Evolutionary conservation across 1,140 invertebrate species (phyloP).

Genomic region (Drosophila carrolli): DNA sequence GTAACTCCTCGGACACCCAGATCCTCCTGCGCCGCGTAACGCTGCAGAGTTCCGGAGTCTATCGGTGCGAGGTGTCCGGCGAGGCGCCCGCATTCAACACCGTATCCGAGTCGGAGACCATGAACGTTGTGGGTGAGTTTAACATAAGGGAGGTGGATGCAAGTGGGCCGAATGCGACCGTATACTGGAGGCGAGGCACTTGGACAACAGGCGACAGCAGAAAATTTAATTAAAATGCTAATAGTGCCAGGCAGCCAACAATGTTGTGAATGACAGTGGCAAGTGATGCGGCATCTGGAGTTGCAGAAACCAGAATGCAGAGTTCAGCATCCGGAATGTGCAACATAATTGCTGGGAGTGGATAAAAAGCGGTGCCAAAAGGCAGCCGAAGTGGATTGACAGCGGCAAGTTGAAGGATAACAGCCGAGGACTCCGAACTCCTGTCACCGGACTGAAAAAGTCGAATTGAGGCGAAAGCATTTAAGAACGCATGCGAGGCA

Average conservation of each 20-base stretch:
- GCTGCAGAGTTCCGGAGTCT: constrained; percentile 89
- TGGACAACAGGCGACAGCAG: constrained; percentile 53
- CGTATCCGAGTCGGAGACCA: constrained; percentile 90
- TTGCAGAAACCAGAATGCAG: constrained; percentile 27
- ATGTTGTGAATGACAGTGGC: constrained; percentile 66
- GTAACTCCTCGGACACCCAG: constrained; percentile 88
- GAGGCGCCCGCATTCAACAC: constrained; percentile 92
- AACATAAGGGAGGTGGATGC: constrained; percentile 20
- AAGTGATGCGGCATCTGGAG: constrained; percentile 35
- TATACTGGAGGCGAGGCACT: constrained; percentile 2
- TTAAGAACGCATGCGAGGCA: constrained; percentile 28
- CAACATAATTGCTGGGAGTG: constrained; percentile 65
- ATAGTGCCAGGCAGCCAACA: constrained; percentile 66
- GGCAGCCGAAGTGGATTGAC: constrained; percentile 5
- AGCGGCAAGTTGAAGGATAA: constrained; percentile 49
- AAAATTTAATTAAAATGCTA: constrained; percentile 83
- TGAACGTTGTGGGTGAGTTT: constrained; percentile 90
- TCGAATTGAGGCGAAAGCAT: constrained; percentile 13
- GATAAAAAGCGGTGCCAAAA: constrained; percentile 26
- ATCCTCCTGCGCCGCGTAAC: constrained; percentile 89
- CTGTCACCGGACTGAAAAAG: constrained; percentile 18
- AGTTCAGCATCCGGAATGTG: constrained; percentile 36
- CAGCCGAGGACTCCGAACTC: constrained; percentile 4
- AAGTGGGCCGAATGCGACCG: not conserved
- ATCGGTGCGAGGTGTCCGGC: constrained; percentile 92